Percentiles rank a stretch among this genome's conserved stretches.
Evolutionary conservation across 2,888 invertebrate species (phyloP).

Genomic region (Coleophora deauratella): DNA sequence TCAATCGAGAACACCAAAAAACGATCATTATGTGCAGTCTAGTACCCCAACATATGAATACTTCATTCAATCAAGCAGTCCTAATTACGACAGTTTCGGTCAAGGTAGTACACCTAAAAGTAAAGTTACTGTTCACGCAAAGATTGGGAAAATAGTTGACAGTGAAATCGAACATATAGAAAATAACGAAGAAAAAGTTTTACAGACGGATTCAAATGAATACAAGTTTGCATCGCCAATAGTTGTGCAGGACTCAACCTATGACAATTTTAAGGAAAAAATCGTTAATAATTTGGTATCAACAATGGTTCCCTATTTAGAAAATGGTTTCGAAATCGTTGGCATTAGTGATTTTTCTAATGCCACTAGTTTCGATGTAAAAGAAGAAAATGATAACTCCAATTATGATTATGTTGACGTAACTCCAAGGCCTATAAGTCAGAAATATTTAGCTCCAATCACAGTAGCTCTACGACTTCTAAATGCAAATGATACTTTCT

Average conservation of each 20-base stretch:
- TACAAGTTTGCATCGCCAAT: slow-evolving; percentile 62
- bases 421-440: slow-evolving; percentile 71
- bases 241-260: slow-evolving; percentile 51
- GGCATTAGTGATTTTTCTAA: slow-evolving; percentile 43
- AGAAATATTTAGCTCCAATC: slow-evolving; percentile 74
- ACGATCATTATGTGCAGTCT: no score
- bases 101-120: slow-evolving; percentile 22
- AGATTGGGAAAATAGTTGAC: slow-evolving; percentile 46
- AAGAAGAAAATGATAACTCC: slow-evolving; percentile 18
- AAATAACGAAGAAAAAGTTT: slow-evolving; percentile 27
- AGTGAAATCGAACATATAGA: slow-evolving; percentile 31
- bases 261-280: slow-evolving; percentile 42
- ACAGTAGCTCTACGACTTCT: slow-evolving; percentile 74
- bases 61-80: no score
- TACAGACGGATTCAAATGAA: slow-evolving; percentile 32
- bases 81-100: no score
- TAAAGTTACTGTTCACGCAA: slow-evolving; percentile 47
- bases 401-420: slow-evolving; percentile 49
- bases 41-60: no score
- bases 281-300: slow-evolving; percentile 56
- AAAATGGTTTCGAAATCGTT: slow-evolving; percentile 58
- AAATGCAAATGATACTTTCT: slow-evolving; percentile 53
- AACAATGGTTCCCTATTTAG: slow-evolving; percentile 58
- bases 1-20: neutral
- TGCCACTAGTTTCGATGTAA: slow-evolving; percentile 26